Evolutionary conservation across 1,140 invertebrate species (phyloP), one percentile per base, ranked within the genome.

Genomic region (Drosophila willistoni): DNA sequence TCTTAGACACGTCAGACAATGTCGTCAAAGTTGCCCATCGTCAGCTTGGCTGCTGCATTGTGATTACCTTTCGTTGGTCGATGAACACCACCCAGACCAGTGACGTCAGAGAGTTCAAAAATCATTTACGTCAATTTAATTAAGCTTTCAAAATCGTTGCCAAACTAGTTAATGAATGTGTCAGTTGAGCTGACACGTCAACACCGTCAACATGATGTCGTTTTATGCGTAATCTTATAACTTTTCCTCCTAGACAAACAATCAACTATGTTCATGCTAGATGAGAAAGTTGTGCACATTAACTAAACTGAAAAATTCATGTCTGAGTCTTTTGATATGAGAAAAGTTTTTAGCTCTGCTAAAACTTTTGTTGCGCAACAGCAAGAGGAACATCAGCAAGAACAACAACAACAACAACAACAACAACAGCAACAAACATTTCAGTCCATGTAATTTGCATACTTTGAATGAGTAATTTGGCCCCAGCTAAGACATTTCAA

Each of bases 121-220:
- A 51, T 72, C 57, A 68, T 51, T 85, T 77, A 81, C 62, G 70
- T 75, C 57, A 76, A 68, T 34, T 75, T 66, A 33, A 65, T 69
- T 67, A 77, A 55, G 67, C 56, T 19, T 51, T 51, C 5, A 51
- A 51, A 29, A 51, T 51, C 44, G 44, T 51, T 51, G 44, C 64
- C 33, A 85, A 14, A 56, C 13, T 33, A 54, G 25, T 69, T 84
- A 84, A 84, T 85, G 74, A 84, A 77, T 67, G 64, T 77, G 73
- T 70, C 73, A 64, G 73, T 77, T 44, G 64, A 44, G 34, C 19
- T 17, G 72, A 68, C 60, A 73, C 17, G 9, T 51, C 22, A 22
- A 41, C 60, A 62, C 39, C 36, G 34, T 13, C 71, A 78, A 80
- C 81, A 73, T 77, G 78, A 80, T 74, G 81, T 51, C 17, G 7